Evolutionary conservation across 2,888 invertebrate species (phyloP).

Genomic region (Pseudococcus viburni): DNA sequence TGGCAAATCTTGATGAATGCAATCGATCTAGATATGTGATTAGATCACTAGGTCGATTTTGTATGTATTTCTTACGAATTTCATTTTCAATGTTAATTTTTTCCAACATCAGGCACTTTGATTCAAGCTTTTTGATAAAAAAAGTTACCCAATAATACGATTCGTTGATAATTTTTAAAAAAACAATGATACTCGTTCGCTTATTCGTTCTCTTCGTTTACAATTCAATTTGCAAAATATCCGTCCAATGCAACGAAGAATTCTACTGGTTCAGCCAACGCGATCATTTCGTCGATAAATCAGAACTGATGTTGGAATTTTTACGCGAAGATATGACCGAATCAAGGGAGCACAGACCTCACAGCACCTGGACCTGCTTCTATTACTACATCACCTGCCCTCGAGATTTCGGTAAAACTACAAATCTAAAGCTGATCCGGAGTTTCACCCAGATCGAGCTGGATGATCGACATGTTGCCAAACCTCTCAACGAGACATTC

Average conservation of each 20-base stretch:
- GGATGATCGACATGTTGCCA: not conserved
- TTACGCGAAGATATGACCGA: not conserved
- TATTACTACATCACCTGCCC: not conserved
- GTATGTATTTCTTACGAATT: not conserved
- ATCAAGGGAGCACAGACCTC: not conserved
- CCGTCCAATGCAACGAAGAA: not conserved
- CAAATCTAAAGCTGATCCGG: not conserved
- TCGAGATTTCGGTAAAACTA: constrained; percentile 19
- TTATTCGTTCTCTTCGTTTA: not conserved
- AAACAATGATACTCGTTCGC: not conserved
- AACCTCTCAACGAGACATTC: not conserved
- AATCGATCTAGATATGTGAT: not conserved
- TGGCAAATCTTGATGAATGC: not conserved
- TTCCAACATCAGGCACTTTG: too few species aligned
- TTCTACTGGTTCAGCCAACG: not conserved
- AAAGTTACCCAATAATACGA: not conserved
- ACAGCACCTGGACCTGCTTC: not conserved
- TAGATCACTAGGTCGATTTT: not conserved
- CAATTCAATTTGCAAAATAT: not conserved
- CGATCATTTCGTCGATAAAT: not conserved
- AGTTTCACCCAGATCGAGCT: not conserved
- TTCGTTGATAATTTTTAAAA: too few species aligned
- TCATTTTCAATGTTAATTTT: not conserved
- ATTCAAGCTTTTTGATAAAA: not conserved
- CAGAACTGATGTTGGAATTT: not conserved